Evolutionary conservation across 1,140 invertebrate genomes (phyloP), one percentile per base, ranked within the genome.

Genomic region (Papilio xuthus): DNA sequence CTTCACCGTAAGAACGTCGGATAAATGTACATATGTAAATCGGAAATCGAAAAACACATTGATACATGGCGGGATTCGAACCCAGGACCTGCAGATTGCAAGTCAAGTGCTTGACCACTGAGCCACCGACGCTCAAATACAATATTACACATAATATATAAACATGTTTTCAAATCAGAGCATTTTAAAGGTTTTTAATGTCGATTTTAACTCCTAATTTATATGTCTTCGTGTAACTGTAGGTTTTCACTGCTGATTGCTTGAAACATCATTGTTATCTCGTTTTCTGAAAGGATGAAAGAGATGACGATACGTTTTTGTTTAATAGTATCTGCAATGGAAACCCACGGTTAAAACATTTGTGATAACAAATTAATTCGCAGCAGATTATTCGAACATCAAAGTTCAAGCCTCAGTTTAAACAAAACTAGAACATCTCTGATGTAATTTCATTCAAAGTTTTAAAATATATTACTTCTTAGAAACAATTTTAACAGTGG

Each of bases 391-490:
- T 44, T 28, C 42, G 44, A 42, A 53, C 20, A 53, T 74, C 37
- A 26, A 77, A 67, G 50, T 71, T n/a, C 7, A 77, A 74, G 81
- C 82, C 80, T 83, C 83, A 79, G 81, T 81, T 85, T 92, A 92
- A 90, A 92, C 90, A 90, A 92, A 92, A 92, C 90, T 90, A 92
- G 89, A 92, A 90, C 20, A 53, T 53, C 50, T 53, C 8, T 42
- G 6, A 4, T 50, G 18, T 15, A n/a, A 3, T 50, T 4, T 18
- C 47, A 50, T 50, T 50, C 15, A n/a, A 18, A 6, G 18, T n/a
- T 89, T 81, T 56, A 79, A 71, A 23, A 41, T 78, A 79, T 78
- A 67, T 85, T 75, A 81, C 80, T 80, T 84, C 83, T 83, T 75
- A 50, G 47, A 81, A 63, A 63, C 78, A 81, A 82, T 80, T 84